Conservation (phyloP, 1,140 invertebrate genomes). For the Drosophila bocki region DNA sequence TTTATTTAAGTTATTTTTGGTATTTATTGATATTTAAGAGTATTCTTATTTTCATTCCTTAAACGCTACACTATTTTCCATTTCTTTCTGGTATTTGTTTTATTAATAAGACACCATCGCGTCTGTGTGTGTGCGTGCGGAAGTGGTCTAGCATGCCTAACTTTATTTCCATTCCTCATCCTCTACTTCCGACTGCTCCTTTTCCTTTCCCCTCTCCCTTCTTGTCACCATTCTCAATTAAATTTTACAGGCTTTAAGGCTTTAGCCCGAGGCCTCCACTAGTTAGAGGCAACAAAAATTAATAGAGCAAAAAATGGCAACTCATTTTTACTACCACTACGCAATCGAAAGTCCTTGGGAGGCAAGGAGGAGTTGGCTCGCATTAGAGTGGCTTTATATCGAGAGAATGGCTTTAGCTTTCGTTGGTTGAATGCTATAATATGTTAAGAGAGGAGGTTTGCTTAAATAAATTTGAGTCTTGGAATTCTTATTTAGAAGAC, state of each 20-base stretch:
- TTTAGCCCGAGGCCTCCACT: constrained; percentile 32
- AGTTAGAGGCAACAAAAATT: constrained; percentile 70
- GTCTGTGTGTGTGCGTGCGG: constrained; percentile 53
- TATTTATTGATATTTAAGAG: not conserved
- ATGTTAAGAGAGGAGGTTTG: not conserved
- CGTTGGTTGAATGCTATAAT: not conserved
- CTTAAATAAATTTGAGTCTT: not conserved
- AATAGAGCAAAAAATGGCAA: constrained; percentile 78
- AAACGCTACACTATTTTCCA: not conserved
- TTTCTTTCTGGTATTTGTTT: constrained; percentile 65
- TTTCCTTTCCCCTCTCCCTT: constrained; percentile 18
- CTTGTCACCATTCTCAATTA: constrained; percentile 56
- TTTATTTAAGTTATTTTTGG: too few species aligned
- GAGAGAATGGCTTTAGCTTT: not conserved
- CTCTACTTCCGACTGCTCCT: constrained; percentile 16
- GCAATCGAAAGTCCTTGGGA: constrained; percentile 18
- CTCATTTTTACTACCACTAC: constrained; percentile 57
- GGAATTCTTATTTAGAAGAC: not conserved
- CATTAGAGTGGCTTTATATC: not conserved
- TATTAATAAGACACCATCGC: constrained; percentile 65
- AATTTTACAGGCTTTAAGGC: constrained; percentile 71
- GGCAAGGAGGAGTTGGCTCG: too few species aligned
- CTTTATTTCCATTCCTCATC: constrained; percentile 59
- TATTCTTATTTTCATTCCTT: not conserved
- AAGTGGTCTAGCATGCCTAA: constrained; percentile 69